phyloP scores from a whole-genome alignment of 2,888 invertebrate genomes.

The Drosophila falleni region DNA sequence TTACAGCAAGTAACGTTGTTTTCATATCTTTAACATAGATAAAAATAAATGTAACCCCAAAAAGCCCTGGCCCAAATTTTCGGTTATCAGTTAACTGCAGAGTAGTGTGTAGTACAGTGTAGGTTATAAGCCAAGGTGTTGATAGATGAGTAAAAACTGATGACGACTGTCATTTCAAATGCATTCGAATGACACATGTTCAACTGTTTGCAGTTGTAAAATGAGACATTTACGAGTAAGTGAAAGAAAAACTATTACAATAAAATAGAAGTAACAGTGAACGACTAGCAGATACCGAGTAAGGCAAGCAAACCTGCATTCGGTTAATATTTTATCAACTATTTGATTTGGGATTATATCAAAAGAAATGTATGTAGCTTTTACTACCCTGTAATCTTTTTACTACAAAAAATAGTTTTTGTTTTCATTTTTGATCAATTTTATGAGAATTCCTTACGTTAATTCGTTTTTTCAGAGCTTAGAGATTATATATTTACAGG shows the following conservation, averaged over 20 bases:
- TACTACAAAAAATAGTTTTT: no score
- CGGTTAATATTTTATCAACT: no score
- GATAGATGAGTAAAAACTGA: constrained; percentile 17
- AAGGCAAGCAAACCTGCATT: not conserved
- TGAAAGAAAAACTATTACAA: not conserved
- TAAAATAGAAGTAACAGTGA: not conserved
- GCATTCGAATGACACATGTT: constrained; percentile 12
- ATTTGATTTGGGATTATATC: no score
- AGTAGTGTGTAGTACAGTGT: constrained; percentile 23
- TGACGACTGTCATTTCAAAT: constrained; percentile 13
- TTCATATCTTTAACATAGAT: constrained; percentile 67
- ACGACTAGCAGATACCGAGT: not conserved
- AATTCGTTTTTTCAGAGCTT: no score
- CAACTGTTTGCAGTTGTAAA: constrained; percentile 21
- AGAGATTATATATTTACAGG: no score
- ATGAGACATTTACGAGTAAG: constrained; percentile 17
- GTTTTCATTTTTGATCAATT: no score
- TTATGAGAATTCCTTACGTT: no score
- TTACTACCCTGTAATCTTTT: no score
- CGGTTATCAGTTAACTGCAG: constrained; percentile 51
- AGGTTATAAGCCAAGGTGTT: constrained; percentile 26
- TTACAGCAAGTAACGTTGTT: constrained; percentile 42
- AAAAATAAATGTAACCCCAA: constrained; percentile 33
- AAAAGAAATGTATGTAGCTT: no score
- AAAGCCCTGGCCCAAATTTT: constrained; percentile 70